A percentile compares a stretch with the other conserved stretches of the same genome.
These are phyloP conservation scores for Argopecten irradians DNA, from an alignment of 1,140 invertebrate species.

Conservation along the genomic window DNA sequence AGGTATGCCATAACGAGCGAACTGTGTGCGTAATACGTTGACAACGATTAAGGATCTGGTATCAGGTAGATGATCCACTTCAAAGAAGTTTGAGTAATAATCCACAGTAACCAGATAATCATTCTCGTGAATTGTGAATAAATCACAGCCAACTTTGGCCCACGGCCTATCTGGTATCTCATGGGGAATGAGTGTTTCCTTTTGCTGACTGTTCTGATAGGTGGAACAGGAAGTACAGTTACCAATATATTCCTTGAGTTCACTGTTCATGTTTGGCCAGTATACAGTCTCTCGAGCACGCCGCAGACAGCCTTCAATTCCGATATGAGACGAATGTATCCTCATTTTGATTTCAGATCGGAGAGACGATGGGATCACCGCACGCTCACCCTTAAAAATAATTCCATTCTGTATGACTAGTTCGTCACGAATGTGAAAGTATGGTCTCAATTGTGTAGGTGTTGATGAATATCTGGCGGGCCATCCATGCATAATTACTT, in stretches of 20 bases:
- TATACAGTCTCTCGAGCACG: constrained; percentile 51
- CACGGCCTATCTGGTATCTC: constrained; percentile 51
- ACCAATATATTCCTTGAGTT: constrained; percentile 48
- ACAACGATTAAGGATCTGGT: constrained; percentile 37
- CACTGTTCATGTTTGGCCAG: constrained; percentile 57
- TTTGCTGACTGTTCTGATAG: constrained; percentile 28
- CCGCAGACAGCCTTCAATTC: constrained; percentile 52
- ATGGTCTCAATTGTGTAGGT: constrained; percentile 27
- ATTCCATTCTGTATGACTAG: constrained; percentile 59
- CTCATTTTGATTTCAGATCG: constrained; percentile 45
- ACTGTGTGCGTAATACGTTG: constrained; percentile 40
- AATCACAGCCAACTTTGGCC: constrained; percentile 50
- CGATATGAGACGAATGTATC: constrained; percentile 52
- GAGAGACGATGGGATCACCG: constrained; percentile 46
- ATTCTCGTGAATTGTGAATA: constrained; percentile 27
- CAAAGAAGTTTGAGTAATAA: constrained; percentile 51
- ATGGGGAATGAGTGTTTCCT: constrained; percentile 45
- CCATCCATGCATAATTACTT: constrained; percentile 36
- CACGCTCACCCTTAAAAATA: constrained; percentile 51
- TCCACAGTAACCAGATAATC: constrained; percentile 51
- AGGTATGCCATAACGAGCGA: constrained; percentile 51
- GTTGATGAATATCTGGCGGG: constrained; percentile 17
- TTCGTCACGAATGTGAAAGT: constrained; percentile 50
- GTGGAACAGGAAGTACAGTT: constrained; percentile 47
- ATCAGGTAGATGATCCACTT: constrained; percentile 40